Evolutionary conservation across 2,888 invertebrate genomes (phyloP), one percentile per base, ranked within the genome.

Genomic region (Troides oblongomaculatus): DNA sequence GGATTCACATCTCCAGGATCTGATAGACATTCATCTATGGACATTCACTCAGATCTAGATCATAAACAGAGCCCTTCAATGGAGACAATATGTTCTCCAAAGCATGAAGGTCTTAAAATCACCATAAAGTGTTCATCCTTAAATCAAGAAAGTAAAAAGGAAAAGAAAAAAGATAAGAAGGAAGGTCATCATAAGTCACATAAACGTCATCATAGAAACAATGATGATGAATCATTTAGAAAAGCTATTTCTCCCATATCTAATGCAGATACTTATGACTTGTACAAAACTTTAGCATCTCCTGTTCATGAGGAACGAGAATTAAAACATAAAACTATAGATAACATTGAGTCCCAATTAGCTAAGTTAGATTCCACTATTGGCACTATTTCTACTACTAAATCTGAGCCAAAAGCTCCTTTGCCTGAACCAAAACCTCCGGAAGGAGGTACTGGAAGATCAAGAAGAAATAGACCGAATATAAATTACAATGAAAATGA

Each of bases 401-500:
- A 81, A 68, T 75, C 85, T 74, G 89, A 89, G 81, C 77, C 83
- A 17, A 89, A 88, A 80, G 86, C 89, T 77, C 84, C 81, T 56
- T 84, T 81, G 65, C 89, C 90, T 68, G 91, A 92, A 73, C 90
- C 90, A 56, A 92, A 93, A 76, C 89, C 89, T 21, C 87, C 89
- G 77, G 93, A 93, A 77, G 80, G 72, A 39, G 67, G 77, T 12
- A 68, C 79, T 58, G 93, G 93, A 14, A 84, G 93, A 76, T 86
- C 93, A 25, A 84, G 93, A 76, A 85, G 93, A 73, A 90, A 92
- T 77, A 86, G 93, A 72, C 87, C 89, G 69, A 93, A 92, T 78
- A 86, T 93, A 68, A 93, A 93, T 78, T 93, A 94, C 89, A 87
- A 93, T 92, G 88, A 93, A 91, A 89, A 93, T 88, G 90, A 93